A percentile compares a stretch with the other conserved stretches of the same genome.
phyloP scores from a whole-genome alignment of 2,888 invertebrate genomes.

The Nomada fabriciana region DNA sequence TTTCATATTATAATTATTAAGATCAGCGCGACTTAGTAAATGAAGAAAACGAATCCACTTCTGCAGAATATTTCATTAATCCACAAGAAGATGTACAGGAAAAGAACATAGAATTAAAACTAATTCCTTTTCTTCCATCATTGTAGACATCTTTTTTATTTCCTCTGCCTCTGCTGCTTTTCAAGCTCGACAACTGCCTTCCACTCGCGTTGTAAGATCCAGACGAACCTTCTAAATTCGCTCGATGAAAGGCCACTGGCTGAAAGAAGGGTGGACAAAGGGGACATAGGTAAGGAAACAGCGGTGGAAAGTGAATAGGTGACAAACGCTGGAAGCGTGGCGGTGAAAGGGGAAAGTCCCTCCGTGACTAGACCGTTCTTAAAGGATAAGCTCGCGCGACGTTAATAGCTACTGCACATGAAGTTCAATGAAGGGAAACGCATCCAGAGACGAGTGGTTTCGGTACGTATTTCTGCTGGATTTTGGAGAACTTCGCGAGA shows the following conservation, averaged over 20 bases:
- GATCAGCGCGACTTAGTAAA: no score
- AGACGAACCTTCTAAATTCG: conserved; percentile 25
- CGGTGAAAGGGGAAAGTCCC: conserved; percentile 29
- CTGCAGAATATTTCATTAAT: no score
- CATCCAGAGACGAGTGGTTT: conserved; percentile 55
- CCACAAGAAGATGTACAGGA: no score
- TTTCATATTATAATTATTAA: no score
- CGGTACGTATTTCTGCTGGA: conserved; percentile 39
- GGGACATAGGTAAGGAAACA: not conserved
- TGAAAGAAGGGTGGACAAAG: not conserved
- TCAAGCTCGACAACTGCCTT: not conserved
- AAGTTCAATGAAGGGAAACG: conserved; percentile 28
- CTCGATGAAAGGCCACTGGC: conserved; percentile 24
- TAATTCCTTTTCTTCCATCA: not conserved
- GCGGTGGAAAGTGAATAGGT: conserved; percentile 27
- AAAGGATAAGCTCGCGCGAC: conserved; percentile 72
- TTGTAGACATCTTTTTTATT: conserved; percentile 7
- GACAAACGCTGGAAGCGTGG: conserved; percentile 8
- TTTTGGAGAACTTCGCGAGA: conserved; percentile 38
- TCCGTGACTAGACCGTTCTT: conserved; percentile 58
- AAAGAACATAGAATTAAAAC: not conserved
- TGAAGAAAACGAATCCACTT: no score
- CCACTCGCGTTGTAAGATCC: conserved; percentile 18
- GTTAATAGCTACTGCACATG: conserved; percentile 56
- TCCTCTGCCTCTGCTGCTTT: not conserved